Percentiles rank a stretch among this genome's conserved stretches.
phyloP scores from a whole-genome alignment of 2,113 vertebrate species.

The Zingel zingel region DNA sequence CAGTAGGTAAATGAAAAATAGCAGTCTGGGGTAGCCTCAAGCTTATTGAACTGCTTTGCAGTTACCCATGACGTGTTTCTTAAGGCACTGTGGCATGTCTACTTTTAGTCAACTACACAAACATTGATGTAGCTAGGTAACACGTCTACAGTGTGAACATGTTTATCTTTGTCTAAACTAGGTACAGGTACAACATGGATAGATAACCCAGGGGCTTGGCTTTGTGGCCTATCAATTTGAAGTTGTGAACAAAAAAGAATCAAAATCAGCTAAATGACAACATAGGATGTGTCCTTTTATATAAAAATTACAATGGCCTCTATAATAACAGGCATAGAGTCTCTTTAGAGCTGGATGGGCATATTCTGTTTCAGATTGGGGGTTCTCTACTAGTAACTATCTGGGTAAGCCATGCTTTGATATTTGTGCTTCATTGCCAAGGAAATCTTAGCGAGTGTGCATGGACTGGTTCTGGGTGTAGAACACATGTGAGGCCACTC shows the following conservation, averaged over 20 bases:
- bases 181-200: background rate
- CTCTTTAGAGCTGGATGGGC: background rate
- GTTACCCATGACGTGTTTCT: slow-evolving; percentile 36
- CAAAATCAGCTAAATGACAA: background rate
- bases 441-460: slow-evolving; percentile 21
- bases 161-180: slow-evolving; percentile 15
- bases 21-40: slow-evolving; percentile 38
- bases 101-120: slow-evolving; percentile 56
- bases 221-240: background rate
- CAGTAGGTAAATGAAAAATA: slow-evolving; percentile 59
- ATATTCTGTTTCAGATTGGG: slow-evolving; percentile 9
- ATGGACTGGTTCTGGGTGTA: slow-evolving; percentile 29
- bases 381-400: background rate
- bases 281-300: background rate
- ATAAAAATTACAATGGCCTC: background rate
- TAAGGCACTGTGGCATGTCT: slow-evolving; percentile 31
- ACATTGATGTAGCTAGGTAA: slow-evolving; percentile 66
- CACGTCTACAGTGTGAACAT: slow-evolving; percentile 13
- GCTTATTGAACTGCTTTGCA: slow-evolving; percentile 41
- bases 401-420: slow-evolving; percentile 1
- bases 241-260: background rate
- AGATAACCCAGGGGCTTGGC: background rate
- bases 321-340: background rate
- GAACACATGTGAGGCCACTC: slow-evolving; percentile 60
- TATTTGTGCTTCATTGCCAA: slow-evolving; percentile 25